A percentile compares a stretch with the other conserved stretches of the same genome.
Evolutionary conservation across 2,888 invertebrate species (phyloP).

Genomic region (Eupithecia dodoneata): DNA sequence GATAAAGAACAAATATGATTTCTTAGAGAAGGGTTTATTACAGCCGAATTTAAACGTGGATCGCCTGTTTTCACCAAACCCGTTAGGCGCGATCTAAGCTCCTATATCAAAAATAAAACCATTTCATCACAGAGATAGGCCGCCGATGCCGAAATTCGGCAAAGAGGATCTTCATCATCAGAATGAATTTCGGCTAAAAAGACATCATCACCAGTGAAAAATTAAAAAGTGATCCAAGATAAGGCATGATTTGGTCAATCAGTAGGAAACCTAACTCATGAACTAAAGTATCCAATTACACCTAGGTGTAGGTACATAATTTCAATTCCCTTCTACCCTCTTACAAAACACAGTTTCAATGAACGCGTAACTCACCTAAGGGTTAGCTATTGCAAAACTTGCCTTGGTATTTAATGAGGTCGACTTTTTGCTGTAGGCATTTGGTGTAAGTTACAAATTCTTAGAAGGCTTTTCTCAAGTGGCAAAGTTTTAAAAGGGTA

Average conservation of each 20-base stretch:
- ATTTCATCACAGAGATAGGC: neutral
- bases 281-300: too few relatives aligned
- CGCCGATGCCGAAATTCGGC: neutral
- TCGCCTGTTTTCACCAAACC: too few relatives aligned
- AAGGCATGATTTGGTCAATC: neutral
- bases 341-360: neutral
- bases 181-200: too few relatives aligned
- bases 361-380: constrained; percentile 6
- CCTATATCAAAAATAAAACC: neutral
- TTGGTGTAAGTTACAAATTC: constrained; percentile 6
- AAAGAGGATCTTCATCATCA: neutral
- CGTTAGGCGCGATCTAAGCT: too few relatives aligned
- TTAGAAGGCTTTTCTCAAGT: constrained; percentile 12
- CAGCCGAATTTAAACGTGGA: too few relatives aligned
- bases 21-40: too few relatives aligned
- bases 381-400: neutral
- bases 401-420: constrained; percentile 10
- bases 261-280: neutral
- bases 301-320: neutral
- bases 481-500: constrained; percentile 15
- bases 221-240: too few relatives aligned
- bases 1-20: neutral
- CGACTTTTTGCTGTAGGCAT: constrained; percentile 8
- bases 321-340: neutral
- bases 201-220: too few relatives aligned